phyloP scores from a whole-genome alignment of 2,797 vertebrate species.

The Nannoperca obscura region DNA sequence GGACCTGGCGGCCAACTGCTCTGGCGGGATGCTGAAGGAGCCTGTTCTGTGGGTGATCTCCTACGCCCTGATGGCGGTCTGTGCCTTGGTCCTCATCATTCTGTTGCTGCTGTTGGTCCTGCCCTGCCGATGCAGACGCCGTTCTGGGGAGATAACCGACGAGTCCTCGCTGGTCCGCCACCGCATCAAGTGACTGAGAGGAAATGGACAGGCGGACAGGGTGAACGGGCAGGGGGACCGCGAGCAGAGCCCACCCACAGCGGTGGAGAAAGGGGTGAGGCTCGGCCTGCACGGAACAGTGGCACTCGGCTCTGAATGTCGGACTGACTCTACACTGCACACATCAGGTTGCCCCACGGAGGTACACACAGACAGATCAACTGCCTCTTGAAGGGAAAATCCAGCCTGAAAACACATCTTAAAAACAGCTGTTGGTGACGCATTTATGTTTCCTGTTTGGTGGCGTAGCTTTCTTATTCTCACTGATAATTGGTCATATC shows the following conservation, averaged over 20 bases:
- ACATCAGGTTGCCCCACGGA: conserved; percentile 40
- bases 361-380: conserved; percentile 37
- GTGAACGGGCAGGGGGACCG: conserved; percentile 21
- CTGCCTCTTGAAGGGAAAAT: conserved; percentile 62
- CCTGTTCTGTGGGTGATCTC: conserved; percentile 93
- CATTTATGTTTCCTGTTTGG: conserved; percentile 6
- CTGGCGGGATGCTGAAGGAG: conserved; percentile 80
- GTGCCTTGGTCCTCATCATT: conserved; percentile 88
- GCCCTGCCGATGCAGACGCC: conserved; percentile 77
- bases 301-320: conserved; percentile 17
- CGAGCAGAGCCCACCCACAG: conserved; percentile 26
- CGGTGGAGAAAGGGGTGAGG: conserved; percentile 27
- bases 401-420: conserved; percentile 34
- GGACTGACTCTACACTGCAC: conserved; percentile 39
- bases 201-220: conserved; percentile 19
- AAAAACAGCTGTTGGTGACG: conserved; percentile 23
- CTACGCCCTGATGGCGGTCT: conserved; percentile 92
- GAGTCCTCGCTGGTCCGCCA: conserved; percentile 95
- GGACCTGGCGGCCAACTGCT: conserved; percentile 89
- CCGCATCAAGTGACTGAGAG: conserved; percentile 93
- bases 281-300: conserved; percentile 25
- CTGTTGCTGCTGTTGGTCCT: conserved; percentile 89
- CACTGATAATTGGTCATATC: not conserved
- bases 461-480: conserved; percentile 13
- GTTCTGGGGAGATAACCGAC: conserved; percentile 90